Evolutionary conservation across 2,888 invertebrate species (phyloP).

Genomic region (Philereme vetulata): DNA sequence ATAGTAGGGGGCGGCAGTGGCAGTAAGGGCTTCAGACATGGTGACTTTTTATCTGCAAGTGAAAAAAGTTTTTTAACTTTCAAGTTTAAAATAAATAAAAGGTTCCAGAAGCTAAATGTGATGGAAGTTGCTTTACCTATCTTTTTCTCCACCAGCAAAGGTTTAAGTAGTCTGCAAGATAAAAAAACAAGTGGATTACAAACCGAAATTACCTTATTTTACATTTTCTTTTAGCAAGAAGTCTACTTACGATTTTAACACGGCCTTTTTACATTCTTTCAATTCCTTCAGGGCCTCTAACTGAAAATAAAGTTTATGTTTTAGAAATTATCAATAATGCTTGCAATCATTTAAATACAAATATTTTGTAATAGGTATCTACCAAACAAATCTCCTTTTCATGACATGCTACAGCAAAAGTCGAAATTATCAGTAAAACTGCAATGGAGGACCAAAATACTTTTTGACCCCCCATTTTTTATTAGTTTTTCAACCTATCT

Average conservation of each 20-base stretch:
- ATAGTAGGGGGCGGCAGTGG: slow-evolving; percentile 63
- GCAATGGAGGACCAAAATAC: slow-evolving; percentile 70
- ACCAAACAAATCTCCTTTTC: slow-evolving; percentile 74
- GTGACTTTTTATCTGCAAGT: slow-evolving; percentile 33
- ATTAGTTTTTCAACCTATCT: slow-evolving; percentile 15
- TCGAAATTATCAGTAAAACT: slow-evolving; percentile 54
- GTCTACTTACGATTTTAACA: slow-evolving; percentile 66
- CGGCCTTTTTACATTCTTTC: slow-evolving; percentile 72
- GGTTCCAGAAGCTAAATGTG: neutral
- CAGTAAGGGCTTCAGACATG: slow-evolving; percentile 43
- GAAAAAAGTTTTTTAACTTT: slow-evolving; percentile 1
- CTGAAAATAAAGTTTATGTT: slow-evolving; percentile 47
- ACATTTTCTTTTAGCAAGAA: neutral
- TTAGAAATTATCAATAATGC: neutral
- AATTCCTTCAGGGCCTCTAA: slow-evolving; percentile 71
- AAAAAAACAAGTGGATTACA: slow-evolving; percentile 11
- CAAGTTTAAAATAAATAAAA: slow-evolving; percentile 9
- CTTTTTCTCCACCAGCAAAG: slow-evolving; percentile 57
- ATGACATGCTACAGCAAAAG: slow-evolving; percentile 58
- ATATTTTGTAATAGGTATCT: slow-evolving; percentile 27
- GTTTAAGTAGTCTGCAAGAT: slow-evolving; percentile 69
- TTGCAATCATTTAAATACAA: neutral
- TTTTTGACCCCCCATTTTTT: slow-evolving; percentile 64
- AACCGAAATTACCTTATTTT: neutral
- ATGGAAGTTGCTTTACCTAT: slow-evolving; percentile 47